Percentiles rank a stretch among this genome's conserved stretches.
Evolutionary conservation across 2,888 invertebrate genomes (phyloP).

Genomic region (Odiellus spinosus): DNA sequence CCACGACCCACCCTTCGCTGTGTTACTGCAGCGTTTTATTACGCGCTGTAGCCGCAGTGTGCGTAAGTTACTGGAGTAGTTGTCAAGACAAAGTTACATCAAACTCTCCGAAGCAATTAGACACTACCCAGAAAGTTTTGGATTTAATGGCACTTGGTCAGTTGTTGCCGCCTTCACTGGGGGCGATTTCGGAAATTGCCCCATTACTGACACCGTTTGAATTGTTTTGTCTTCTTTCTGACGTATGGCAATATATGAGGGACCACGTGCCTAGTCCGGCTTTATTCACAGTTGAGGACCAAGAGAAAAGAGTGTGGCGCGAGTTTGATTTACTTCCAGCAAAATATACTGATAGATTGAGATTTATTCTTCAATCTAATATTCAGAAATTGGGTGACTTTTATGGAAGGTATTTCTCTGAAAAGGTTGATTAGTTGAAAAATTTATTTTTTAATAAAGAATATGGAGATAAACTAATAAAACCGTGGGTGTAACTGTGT

Average conservation of each 20-base stretch:
- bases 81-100: slow-evolving; percentile 25
- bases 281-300: slow-evolving; percentile 7
- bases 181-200: slow-evolving; percentile 38
- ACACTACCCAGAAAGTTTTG: slow-evolving; percentile 47
- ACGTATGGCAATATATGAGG: slow-evolving; percentile 76
- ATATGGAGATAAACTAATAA: no score
- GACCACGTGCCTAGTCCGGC: slow-evolving; percentile 42
- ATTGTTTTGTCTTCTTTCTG: slow-evolving; percentile 62
- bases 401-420: slow-evolving; percentile 11
- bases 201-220: slow-evolving; percentile 24
- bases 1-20: slow-evolving; percentile 51
- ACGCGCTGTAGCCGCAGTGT: slow-evolving; percentile 55
- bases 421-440: no score
- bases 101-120: slow-evolving; percentile 28
- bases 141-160: slow-evolving; percentile 70
- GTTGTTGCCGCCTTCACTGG: slow-evolving; percentile 63
- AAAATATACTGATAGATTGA: slow-evolving; percentile 12
- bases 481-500: no score
- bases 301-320: slow-evolving; percentile 6
- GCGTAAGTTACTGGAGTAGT: slow-evolving; percentile 53
- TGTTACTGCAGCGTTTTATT: slow-evolving; percentile 61
- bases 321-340: slow-evolving; percentile 7
- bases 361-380: slow-evolving; percentile 14
- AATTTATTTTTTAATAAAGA: no score
- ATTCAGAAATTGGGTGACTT: slow-evolving; percentile 15